Evolutionary conservation across 2,113 vertebrate genomes (phyloP).

Genomic region (Channa argus): DNA sequence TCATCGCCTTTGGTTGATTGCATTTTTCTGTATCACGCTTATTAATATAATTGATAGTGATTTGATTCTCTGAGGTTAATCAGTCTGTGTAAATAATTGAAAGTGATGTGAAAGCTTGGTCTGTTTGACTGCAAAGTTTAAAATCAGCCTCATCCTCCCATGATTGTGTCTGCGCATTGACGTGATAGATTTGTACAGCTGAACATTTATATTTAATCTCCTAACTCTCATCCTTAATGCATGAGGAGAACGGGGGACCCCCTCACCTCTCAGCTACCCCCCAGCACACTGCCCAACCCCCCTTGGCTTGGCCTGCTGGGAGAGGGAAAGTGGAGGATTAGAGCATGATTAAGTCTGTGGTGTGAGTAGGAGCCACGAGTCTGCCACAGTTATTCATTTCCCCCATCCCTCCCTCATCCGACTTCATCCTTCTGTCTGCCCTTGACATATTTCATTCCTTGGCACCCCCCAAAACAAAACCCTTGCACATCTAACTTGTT

Average conservation of each 20-base stretch:
- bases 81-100: constrained; percentile 2
- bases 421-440: not conserved
- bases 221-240: constrained; percentile 74
- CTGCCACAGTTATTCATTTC: constrained; percentile 51
- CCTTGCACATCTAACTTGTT: not conserved
- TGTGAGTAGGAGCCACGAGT: constrained; percentile 63
- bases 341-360: constrained; percentile 60
- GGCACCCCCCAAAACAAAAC: not conserved
- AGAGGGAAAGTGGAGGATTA: constrained; percentile 63
- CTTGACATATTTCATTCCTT: not conserved
- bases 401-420: constrained; percentile 10
- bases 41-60: not conserved
- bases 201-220: constrained; percentile 79
- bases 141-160: constrained; percentile 1
- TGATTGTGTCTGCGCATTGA: constrained; percentile 46
- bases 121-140: constrained; percentile 13
- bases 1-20: not conserved
- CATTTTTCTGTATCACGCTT: not conserved
- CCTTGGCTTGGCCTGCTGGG: constrained; percentile 24
- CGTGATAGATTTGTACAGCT: constrained; percentile 70
- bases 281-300: not conserved
- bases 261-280: not conserved
- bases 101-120: not conserved
- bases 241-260: constrained; percentile 70
- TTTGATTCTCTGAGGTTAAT: constrained; percentile 5